Percentiles rank a stretch among this genome's conserved stretches.
Evolutionary conservation across 1,140 invertebrate species (phyloP).

Genomic region (Diachasma alloeum): DNA sequence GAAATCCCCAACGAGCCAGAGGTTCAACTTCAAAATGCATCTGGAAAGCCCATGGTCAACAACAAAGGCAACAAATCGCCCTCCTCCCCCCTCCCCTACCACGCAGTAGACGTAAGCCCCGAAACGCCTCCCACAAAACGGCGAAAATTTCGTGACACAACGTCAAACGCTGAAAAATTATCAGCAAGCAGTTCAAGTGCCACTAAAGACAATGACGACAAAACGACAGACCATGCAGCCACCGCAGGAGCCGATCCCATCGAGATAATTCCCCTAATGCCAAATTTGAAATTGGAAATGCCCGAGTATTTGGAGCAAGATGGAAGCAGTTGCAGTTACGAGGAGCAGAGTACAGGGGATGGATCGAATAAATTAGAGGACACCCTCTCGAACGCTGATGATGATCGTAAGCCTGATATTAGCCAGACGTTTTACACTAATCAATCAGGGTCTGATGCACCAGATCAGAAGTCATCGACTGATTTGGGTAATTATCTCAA

Average conservation of each 20-base stretch:
- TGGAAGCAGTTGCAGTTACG: constrained; percentile 64
- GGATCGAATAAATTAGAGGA: constrained; percentile 55
- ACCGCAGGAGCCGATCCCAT: constrained; percentile 53
- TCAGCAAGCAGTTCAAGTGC: constrained; percentile 40
- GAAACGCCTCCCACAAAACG: constrained; percentile 58
- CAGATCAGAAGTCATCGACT: constrained; percentile 53
- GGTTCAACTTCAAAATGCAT: constrained; percentile 60
- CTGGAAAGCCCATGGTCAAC: constrained; percentile 55
- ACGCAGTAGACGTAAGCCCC: constrained; percentile 53
- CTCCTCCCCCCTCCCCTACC: constrained; percentile 53
- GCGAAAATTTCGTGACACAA: constrained; percentile 61
- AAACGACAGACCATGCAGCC: constrained; percentile 46
- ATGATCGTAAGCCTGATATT: constrained; percentile 60
- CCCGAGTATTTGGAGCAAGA: constrained; percentile 64
- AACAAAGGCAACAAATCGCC: constrained; percentile 58
- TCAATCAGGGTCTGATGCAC: constrained; percentile 52
- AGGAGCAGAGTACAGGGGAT: constrained; percentile 58
- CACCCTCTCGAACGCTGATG: constrained; percentile 50
- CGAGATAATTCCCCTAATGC: constrained; percentile 65
- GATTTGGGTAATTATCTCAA: constrained; percentile 54
- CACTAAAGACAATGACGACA: constrained; percentile 54
- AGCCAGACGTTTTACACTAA: constrained; percentile 63
- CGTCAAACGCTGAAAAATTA: constrained; percentile 51
- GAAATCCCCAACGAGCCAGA: constrained; percentile 64
- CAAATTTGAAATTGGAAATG: constrained; percentile 64